Conservation (phyloP, 2,888 invertebrate species). For the Cosmorhoe ocellata region DNA sequence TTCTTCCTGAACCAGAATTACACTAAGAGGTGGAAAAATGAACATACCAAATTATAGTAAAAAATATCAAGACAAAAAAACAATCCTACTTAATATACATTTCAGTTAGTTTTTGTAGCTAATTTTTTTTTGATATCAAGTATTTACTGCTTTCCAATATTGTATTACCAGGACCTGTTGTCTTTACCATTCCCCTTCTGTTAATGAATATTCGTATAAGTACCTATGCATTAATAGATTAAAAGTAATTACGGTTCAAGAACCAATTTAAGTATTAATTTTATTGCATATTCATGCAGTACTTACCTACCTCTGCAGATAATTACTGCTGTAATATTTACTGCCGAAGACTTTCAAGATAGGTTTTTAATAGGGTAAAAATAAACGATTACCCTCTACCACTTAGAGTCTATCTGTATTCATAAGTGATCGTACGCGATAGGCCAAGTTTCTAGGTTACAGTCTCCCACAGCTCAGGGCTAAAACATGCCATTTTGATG, state of each 20-base stretch:
- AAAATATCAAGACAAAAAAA: too few species aligned
- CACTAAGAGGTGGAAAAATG: too few species aligned
- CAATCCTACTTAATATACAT: too few species aligned
- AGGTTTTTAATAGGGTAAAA: constrained; percentile 37
- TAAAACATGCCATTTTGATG: too few species aligned
- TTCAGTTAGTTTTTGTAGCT: too few species aligned
- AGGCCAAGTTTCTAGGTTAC: constrained; percentile 48
- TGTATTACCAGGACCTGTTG: too few species aligned
- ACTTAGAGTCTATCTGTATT: constrained; percentile 60
- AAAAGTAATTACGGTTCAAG: background rate
- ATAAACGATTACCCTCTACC: constrained; percentile 47
- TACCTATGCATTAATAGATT: constrained; percentile 1
- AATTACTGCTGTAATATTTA: constrained; percentile 34
- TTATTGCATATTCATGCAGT: constrained; percentile 17
- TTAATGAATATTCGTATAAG: background rate
- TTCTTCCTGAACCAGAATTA: too few species aligned
- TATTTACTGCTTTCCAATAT: too few species aligned
- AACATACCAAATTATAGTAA: too few species aligned
- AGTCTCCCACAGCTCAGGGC: background rate
- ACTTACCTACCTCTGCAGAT: constrained; percentile 8
- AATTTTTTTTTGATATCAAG: too few species aligned
- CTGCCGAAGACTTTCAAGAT: constrained; percentile 23
- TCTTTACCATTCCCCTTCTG: background rate
- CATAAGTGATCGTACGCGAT: constrained; percentile 56
- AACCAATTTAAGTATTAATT: constrained; percentile 14